phyloP scores from a whole-genome alignment of 1,140 invertebrate genomes.

The Coelopa frigida region DNA sequence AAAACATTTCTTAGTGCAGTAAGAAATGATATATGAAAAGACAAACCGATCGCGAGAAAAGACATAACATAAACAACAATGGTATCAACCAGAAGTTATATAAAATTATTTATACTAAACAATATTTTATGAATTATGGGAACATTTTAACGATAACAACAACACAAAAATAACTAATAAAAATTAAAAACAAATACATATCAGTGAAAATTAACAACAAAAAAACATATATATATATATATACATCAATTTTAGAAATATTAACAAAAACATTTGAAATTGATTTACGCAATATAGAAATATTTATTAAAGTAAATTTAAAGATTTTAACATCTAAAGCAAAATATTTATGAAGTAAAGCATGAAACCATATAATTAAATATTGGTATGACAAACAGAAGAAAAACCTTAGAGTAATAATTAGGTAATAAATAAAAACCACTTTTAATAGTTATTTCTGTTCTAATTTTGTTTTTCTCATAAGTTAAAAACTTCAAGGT shows the following conservation, averaged over 20 bases:
- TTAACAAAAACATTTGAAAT: constrained; percentile 20
- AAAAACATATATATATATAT: constrained; percentile 38
- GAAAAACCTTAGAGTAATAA: no score
- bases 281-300: not conserved
- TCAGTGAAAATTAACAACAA: constrained; percentile 24
- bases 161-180: constrained; percentile 13
- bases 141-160: constrained; percentile 40
- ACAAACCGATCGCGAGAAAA: constrained; percentile 21
- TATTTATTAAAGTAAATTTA: constrained; percentile 8
- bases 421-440: no score
- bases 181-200: constrained; percentile 36
- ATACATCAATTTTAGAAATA: constrained; percentile 17
- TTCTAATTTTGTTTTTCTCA: no score
- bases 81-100: constrained; percentile 35
- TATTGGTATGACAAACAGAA: no score
- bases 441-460: no score
- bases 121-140: constrained; percentile 45
- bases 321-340: constrained; percentile 20
- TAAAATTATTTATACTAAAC: no score
- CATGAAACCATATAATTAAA: constrained; percentile 21
- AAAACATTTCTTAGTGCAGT: constrained; percentile 13
- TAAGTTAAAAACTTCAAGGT: no score
- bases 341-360: constrained; percentile 16
- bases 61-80: constrained; percentile 22
- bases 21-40: constrained; percentile 13